Conservation (phyloP, 2,888 invertebrate genomes). For the Oscheius sp. region DNA sequence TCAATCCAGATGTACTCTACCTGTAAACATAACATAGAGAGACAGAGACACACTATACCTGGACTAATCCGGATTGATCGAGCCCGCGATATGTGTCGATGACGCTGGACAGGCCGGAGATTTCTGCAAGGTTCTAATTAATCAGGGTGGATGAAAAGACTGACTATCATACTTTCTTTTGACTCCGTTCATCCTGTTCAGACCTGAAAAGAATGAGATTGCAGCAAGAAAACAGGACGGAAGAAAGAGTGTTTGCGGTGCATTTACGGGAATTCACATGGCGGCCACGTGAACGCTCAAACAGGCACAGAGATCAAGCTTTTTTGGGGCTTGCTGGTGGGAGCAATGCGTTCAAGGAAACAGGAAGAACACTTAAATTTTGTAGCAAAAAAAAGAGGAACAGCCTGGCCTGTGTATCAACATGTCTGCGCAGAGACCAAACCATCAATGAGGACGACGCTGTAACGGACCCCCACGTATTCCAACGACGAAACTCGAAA, state of each 20-base stretch:
- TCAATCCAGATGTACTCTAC: slow-evolving; percentile 94
- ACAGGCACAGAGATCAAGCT: background rate
- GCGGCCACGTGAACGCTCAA: slow-evolving; percentile 3
- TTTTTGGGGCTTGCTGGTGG: background rate
- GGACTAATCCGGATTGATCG: slow-evolving; percentile 54
- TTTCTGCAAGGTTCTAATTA: slow-evolving; percentile 40
- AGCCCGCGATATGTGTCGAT: slow-evolving; percentile 45
- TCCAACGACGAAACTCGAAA: background rate
- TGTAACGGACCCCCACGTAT: slow-evolving; percentile 11
- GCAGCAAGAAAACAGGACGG: background rate
- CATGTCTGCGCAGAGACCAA: slow-evolving; percentile 23
- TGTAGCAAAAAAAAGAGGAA: background rate
- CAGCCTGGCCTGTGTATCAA: no score
- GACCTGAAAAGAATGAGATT: background rate
- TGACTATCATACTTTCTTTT: slow-evolving; percentile 51
- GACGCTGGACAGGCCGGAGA: slow-evolving; percentile 43
- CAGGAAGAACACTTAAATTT: background rate
- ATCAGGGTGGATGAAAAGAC: slow-evolving; percentile 29
- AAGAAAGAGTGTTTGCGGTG: slow-evolving; percentile 1
- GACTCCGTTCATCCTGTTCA: slow-evolving; percentile 32
- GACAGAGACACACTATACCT: slow-evolving; percentile 32
- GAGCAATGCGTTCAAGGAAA: background rate
- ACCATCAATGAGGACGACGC: slow-evolving; percentile 15
- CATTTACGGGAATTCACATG: slow-evolving; percentile 14
- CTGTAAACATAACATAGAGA: slow-evolving; percentile 42